Conservation (phyloP, 2,113 vertebrate species). For the Scalopus aquaticus region DNA sequence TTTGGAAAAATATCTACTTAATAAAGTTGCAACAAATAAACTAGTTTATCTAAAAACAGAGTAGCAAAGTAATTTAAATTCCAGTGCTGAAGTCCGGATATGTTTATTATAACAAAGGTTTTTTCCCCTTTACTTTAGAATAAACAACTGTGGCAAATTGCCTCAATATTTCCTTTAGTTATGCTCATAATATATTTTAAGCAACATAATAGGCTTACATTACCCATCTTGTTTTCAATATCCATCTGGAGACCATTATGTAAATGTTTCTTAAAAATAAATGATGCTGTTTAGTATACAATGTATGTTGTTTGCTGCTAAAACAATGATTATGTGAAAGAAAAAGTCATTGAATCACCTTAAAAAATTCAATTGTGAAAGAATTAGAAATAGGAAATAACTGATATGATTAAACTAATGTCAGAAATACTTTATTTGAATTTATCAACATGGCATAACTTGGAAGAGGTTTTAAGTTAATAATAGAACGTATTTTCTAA, state of each 20-base stretch:
- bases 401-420: neutral
- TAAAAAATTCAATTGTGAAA: neutral
- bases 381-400: constrained; percentile 55
- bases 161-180: constrained; percentile 51
- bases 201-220: constrained; percentile 10
- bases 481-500: neutral
- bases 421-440: constrained; percentile 7
- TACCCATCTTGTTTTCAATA: constrained; percentile 43
- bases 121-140: constrained; percentile 3
- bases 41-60: neutral
- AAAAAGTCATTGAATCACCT: neutral
- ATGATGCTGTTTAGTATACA: constrained; percentile 7
- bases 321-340: constrained; percentile 28
- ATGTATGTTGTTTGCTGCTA: constrained; percentile 31
- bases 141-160: constrained; percentile 37
- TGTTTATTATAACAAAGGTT: constrained; percentile 19
- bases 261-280: constrained; percentile 69
- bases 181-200: constrained; percentile 48
- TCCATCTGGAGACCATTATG: constrained; percentile 14
- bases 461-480: constrained; percentile 3
- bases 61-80: constrained; percentile 47
- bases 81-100: neutral
- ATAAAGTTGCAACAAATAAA: constrained; percentile 7
- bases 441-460: constrained; percentile 1
- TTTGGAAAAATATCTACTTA: constrained; percentile 31